A percentile compares a stretch with the other conserved stretches of the same genome.
Conservation (phyloP, 2,113 vertebrate species). For the Xiphias gladius region DNA sequence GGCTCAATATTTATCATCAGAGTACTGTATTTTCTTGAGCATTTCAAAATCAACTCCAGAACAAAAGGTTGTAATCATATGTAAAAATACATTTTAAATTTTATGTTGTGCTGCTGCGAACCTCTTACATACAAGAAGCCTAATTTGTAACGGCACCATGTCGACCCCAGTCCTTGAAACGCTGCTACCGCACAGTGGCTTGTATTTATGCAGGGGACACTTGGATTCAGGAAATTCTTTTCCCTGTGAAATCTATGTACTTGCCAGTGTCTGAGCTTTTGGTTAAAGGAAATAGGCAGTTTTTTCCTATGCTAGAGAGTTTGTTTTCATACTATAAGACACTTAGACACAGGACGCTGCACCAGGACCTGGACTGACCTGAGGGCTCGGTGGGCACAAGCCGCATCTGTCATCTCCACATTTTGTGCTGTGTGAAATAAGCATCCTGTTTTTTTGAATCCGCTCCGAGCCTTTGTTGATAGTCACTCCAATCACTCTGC, state of each 20-base stretch:
- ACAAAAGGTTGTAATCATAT: neutral
- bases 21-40: neutral
- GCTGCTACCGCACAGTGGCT: neutral
- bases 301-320: neutral
- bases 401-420: neutral
- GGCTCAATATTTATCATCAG: neutral
- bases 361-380: neutral
- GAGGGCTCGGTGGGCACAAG: neutral
- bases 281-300: neutral
- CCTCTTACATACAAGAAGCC: neutral
- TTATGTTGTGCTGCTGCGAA: neutral
- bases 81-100: constrained; percentile 8
- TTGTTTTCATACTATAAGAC: neutral
- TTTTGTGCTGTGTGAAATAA: neutral
- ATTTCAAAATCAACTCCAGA: neutral
- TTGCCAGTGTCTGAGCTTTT: neutral
- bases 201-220: neutral
- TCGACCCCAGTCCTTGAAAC: neutral
- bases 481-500: neutral
- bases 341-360: neutral
- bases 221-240: constrained; percentile 3
- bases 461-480: constrained; percentile 8
- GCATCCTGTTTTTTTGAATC: neutral
- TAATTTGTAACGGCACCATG: neutral
- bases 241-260: neutral